Evolutionary conservation across 2,113 vertebrate species (phyloP), one percentile per base, ranked within the genome.

Genomic region (Vimba vimba): DNA sequence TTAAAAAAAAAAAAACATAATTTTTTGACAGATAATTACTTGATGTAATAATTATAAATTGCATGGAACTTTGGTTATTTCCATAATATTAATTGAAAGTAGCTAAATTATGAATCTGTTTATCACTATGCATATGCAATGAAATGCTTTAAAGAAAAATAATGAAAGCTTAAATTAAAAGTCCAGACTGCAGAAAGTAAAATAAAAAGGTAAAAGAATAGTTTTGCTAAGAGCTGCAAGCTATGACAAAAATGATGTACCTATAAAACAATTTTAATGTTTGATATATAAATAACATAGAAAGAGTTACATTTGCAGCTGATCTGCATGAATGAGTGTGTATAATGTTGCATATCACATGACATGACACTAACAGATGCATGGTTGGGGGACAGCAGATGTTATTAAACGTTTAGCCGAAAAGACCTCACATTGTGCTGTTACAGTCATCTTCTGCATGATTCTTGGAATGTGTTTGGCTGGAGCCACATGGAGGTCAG

Each of bases 401-500:
- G 47, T 17, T 39, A 57, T 59, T 36, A 57, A 83, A 47, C 6
- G 0, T 73, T 80, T 19, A 11, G 43, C 23, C 11, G 10, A 79
- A 60, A n/a, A 62, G 33, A 15, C 15, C 77, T 79, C 33, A 8
- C 43, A 55, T 68, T 82, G 64, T 69, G 43, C 45, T 33, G 47
- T 33, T 55, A 27, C 59, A 21, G 43, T 79, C 60, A 43, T 47
- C 27, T 59, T 66, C 19, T 25, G 59, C 30, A 43, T 36, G 45
- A 47, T 33, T 66, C 43, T 13, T 55, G 62, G 76, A 79, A 71
- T 36, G 27, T 68, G 64, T 57, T 62, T 36, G 25, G 60, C 60
- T 69, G 73, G 25, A 69, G 52, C 30, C 82, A 79, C 23, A 17
- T 84, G 86, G 71, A 82, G 82, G 86, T 87, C 86, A 87, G 73